Evolutionary conservation across 64 coral and sea anemone genomes (phyloP).

Genomic region (Pocillopora verrucosa): DNA sequence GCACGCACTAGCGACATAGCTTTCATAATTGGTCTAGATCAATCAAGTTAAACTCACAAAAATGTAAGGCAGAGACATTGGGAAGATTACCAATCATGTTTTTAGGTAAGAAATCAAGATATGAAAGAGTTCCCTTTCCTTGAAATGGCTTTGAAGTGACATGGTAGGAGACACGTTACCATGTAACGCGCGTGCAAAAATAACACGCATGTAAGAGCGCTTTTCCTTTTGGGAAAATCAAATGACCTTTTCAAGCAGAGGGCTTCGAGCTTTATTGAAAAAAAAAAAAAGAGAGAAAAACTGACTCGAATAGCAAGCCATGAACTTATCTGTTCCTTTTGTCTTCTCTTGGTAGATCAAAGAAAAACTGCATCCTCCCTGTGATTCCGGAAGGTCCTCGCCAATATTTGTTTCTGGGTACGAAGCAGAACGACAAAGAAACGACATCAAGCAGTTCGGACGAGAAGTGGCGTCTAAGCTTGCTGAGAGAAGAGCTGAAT

Average conservation of each 20-base stretch:
- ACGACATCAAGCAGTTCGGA: constrained; percentile 67
- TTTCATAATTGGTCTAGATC: neutral
- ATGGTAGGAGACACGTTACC: no score
- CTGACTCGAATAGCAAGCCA: neutral
- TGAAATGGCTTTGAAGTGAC: no score
- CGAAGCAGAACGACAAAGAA: constrained; percentile 85
- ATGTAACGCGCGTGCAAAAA: no score
- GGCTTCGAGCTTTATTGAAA: neutral
- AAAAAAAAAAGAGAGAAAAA: neutral
- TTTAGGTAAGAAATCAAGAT: no score
- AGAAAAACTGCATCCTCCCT: constrained; percentile 40
- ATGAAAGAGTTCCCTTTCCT: no score
- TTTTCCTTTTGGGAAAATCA: no score
- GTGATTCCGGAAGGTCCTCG: constrained; percentile 34
- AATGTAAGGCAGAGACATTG: no score
- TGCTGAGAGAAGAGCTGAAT: constrained; percentile 66
- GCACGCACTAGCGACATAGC: neutral
- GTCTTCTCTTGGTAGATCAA: neutral
- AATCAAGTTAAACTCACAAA: no score
- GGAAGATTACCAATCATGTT: no score
- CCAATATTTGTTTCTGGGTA: constrained; percentile 81
- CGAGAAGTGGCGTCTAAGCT: constrained; percentile 50
- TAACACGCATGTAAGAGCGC: no score
- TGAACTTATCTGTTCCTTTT: neutral
- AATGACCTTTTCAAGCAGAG: no score